These are phyloP conservation scores for Luehdorfia chinensis DNA, from an alignment of 1,140 invertebrate genomes.

Conservation along the genomic window DNA sequence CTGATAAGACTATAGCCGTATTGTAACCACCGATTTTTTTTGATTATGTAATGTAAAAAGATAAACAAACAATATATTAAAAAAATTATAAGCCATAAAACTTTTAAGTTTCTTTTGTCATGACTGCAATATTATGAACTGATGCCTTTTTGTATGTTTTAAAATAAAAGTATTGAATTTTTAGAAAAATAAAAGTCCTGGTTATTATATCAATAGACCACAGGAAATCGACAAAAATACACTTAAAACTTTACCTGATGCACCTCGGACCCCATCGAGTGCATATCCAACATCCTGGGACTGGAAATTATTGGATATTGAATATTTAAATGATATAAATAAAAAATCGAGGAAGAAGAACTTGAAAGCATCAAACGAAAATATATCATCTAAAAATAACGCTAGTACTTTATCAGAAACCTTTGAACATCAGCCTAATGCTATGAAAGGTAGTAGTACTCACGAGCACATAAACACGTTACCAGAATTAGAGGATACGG, in stretches of 20 bases:
- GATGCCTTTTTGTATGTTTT: no score
- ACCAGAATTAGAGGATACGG: constrained; percentile 61
- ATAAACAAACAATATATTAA: no score
- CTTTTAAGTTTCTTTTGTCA: no score
- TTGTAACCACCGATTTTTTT: no score
- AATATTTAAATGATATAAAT: constrained; percentile 60
- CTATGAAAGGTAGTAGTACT: constrained; percentile 67
- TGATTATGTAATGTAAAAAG: no score
- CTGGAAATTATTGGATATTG: constrained; percentile 81
- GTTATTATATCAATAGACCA: constrained; percentile 86
- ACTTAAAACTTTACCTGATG: constrained; percentile 85
- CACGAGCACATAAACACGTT: constrained; percentile 63
- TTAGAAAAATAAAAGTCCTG: constrained; percentile 89
- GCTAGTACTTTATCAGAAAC: constrained; percentile 57
- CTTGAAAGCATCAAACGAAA: constrained; percentile 65
- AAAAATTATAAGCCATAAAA: no score
- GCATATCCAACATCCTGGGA: constrained; percentile 83
- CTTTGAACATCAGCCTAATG: constrained; percentile 40
- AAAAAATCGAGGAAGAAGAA: constrained; percentile 65
- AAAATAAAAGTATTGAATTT: no score
- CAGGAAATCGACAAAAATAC: constrained; percentile 84
- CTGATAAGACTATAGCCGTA: no score
- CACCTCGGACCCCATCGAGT: constrained; percentile 84
- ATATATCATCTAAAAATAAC: constrained; percentile 65
- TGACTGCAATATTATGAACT: no score